Base-by-base conservation (phyloP, 2,113 vertebrate genomes). In the Anhinga anhinga region DNA sequence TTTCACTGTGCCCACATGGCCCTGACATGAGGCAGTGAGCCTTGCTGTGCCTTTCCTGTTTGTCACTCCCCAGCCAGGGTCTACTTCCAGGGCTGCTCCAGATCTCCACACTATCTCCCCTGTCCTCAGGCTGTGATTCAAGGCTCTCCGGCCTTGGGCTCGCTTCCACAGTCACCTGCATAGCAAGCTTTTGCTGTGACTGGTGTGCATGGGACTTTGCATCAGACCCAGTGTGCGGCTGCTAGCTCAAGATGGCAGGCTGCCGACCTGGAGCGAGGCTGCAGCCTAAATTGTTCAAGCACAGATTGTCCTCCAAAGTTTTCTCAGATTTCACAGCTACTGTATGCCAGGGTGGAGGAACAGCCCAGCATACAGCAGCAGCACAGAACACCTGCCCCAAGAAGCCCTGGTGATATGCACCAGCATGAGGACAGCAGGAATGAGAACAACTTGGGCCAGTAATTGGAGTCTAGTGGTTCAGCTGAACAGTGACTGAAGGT, bases 151-250 rank as follows among this genome's bases (percentile, higher is more conserved):
- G 42, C 32, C 34, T 93, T 4, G 11, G 42, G n/a, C 34, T 93
- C 4, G 0, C 38, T 63, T 53, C n/a, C 29, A n/a, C 20, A 7
- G 15, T 36, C 2, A 1, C 42, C 47, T 11, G 9, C 27, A 50
- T 23, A 22, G 23, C 10, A 7, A 26, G 36, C 34, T 83, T 63
- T 65, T 47, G 19, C 69, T 16, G 42, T n/a, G 32, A 32, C 45
- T 45, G 53, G 19, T 11, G 21, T 25, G 18, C 25, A 1, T 17
- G 8, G 36, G 49, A 32, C 86, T 67, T 40, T 17, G 34, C 44
- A 40, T 42, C 34, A 69, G 53, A 16, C 30, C 34, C 53, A 5
- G 59, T 2, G 15, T 52, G 53, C 52, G 45, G 50, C 89, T 89
- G 52, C 40, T n/a, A 20, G 27, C 14, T 72, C n/a, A 65, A 42